Base-by-base conservation (phyloP, 2,888 invertebrate species). In the Steinernema carpocapsae region DNA sequence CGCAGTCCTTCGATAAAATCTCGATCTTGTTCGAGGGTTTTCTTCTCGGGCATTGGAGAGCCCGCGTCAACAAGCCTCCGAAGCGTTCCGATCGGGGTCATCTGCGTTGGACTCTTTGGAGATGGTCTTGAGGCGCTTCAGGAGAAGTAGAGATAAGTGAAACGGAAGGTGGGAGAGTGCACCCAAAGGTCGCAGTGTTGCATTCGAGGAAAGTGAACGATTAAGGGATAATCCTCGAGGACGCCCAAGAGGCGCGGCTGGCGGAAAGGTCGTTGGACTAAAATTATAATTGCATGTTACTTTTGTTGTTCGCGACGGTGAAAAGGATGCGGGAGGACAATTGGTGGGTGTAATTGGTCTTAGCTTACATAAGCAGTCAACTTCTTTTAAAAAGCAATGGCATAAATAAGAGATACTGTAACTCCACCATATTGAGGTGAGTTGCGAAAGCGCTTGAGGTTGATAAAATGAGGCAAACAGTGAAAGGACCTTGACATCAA, bases 401-500 rank as follows among this genome's bases (percentile, higher is more conserved):
- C 37, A 3, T 3, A 10, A 10, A 37, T 37, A 10, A 37, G 4
- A 37, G 37, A 37, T 37, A 37, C 37, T 37, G 37, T 37, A 37
- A 37, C 37, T 37, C 3, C 10, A 10, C 10, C 37, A 37, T 6
- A 6, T 10, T 10, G 37, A 37, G 37, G 10, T 10, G 24, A 52
- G 52, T 52, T 52, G 52, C 52, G 52, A 52, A 52, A 48, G 19
- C 17, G 48, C 48, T 48, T 19, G 19, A 10, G 12, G 52, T 4
- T 52, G 52, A 52, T 52, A 14, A 64, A 64, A 64, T 64, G 64
- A 64, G 64, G 64, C 64, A 64, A 64, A 64, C 32, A 29, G 64
- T n/a, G 32, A 32, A 64, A 64, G 64, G 64, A 64, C 64, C 64
- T 64, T 64, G 64, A 64, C 64, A 64, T 29, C 29, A 17, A 2